A percentile compares a stretch with the other conserved stretches of the same genome.
These are phyloP conservation scores for Drosophila orena DNA, from an alignment of 1,140 invertebrate genomes.

Conservation along the genomic window DNA sequence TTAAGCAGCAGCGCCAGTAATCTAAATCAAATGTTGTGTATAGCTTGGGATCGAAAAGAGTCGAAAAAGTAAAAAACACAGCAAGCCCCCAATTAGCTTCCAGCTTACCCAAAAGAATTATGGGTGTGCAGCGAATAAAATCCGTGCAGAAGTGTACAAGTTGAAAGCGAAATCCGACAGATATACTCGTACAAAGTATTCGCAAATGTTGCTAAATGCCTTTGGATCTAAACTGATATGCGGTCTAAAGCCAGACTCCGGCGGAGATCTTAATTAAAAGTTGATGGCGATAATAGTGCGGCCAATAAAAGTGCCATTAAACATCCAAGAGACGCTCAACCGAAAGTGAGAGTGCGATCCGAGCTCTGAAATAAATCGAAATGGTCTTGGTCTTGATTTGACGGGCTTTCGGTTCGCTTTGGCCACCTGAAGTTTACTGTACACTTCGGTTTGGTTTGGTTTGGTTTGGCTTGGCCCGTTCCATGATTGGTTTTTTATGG, in stretches of 20 bases:
- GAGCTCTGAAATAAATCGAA: conserved; percentile 18
- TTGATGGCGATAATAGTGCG: conserved; percentile 66
- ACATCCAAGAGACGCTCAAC: conserved; percentile 5
- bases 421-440: not conserved
- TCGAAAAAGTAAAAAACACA: conserved; percentile 21
- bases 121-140: conserved; percentile 56
- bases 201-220: conserved; percentile 68
- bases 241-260: conserved; percentile 25
- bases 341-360: conserved; percentile 53
- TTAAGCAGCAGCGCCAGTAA: conserved; percentile 57
- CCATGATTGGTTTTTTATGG: conserved; percentile 46
- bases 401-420: conserved; percentile 11
- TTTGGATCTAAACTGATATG: conserved; percentile 12
- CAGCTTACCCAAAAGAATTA: conserved; percentile 80
- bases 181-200: conserved; percentile 62
- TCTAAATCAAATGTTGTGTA: conserved; percentile 61
- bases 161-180: conserved; percentile 20
- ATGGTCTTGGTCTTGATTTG: conserved; percentile 33
- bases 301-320: conserved; percentile 60
- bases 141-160: conserved; percentile 16
- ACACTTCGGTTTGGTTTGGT: not conserved
- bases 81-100: conserved; percentile 78
- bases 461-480: conserved; percentile 1
- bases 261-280: conserved; percentile 79
- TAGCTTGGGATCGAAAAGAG: conserved; percentile 5